Conservation (phyloP, 2,113 vertebrate species). For the Ameiurus melas region DNA sequence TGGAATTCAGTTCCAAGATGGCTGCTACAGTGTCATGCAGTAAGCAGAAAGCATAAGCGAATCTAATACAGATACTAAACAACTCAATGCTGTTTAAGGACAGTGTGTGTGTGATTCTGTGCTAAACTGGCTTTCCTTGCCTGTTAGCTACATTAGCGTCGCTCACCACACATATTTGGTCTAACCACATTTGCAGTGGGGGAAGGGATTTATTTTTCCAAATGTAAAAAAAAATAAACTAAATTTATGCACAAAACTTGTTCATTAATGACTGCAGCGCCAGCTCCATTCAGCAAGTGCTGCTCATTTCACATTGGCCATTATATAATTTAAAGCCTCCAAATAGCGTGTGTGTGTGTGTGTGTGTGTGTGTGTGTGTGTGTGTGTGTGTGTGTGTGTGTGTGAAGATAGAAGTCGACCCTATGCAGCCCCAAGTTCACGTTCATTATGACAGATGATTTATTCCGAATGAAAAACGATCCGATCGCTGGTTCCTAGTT, state of each 20-base stretch:
- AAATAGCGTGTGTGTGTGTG: conserved; percentile 3
- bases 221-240: too few species aligned
- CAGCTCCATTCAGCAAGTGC: background rate
- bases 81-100: background rate
- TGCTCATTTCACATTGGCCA: conserved; percentile 5
- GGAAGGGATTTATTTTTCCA: background rate
- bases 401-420: background rate
- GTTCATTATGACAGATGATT: background rate
- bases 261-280: background rate
- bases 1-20: background rate
- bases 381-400: background rate
- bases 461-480: background rate
- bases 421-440: background rate
- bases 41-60: background rate
- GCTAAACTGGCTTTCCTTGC: background rate
- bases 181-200: background rate
- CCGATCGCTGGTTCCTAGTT: background rate
- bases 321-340: conserved; percentile 25
- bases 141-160: background rate
- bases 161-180: background rate
- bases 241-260: background rate
- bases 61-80: background rate
- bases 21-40: background rate
- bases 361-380: background rate
- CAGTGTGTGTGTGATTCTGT: background rate